Base-by-base conservation (phyloP, 2,888 invertebrate genomes). In the Nephrotoma appendiculata region DNA sequence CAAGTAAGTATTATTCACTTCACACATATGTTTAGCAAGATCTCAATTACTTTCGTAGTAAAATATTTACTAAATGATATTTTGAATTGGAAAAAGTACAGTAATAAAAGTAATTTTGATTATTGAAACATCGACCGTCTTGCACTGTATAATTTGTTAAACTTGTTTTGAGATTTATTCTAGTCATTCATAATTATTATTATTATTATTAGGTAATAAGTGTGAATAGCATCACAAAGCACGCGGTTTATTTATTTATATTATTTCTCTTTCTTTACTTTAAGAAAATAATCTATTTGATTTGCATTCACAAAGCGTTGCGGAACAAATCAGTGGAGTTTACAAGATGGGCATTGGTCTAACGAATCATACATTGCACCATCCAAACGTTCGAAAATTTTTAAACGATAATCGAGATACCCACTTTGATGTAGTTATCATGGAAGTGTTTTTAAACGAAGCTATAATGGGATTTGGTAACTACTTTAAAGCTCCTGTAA, bases 371-470 rank as follows among this genome's bases (percentile, higher is more conserved):
- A 84, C 90, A 7, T 87, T 91, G 0, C 41, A 86, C 0, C 89
- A 91, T 5, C 87, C 89, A 0, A 15, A 15, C 0, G 87, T 91
- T 2, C 86, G 89, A 41, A 87, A 89, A 4, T 87, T 91, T 0
- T 87, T 89, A 19, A 86, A 88, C 5, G 91, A 92, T 0, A 90
- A 92, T 85, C 89, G 89, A 84, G 90, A 89, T 2, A 86, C 88
- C 41, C 86, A 87, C 9, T 92, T 90, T 52, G 92, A 92, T 88
- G 89, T 91, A 0, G 90, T 92, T 5, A 89, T 92, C 9, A 88
- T 89, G 84, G 92, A 92, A 87, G 89, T 91, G 0, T 92, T 92
- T 86, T 88, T 91, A 0, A 90, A 89, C 45, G 92, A 92, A 87
- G 91, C 91, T 0, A 88, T 91, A 0, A n/a, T 42, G 41, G 86